A percentile compares a stretch with the other conserved stretches of the same genome.
Evolutionary conservation across 1,140 invertebrate species (phyloP).

Genomic region (Hesperophylax magnus): DNA sequence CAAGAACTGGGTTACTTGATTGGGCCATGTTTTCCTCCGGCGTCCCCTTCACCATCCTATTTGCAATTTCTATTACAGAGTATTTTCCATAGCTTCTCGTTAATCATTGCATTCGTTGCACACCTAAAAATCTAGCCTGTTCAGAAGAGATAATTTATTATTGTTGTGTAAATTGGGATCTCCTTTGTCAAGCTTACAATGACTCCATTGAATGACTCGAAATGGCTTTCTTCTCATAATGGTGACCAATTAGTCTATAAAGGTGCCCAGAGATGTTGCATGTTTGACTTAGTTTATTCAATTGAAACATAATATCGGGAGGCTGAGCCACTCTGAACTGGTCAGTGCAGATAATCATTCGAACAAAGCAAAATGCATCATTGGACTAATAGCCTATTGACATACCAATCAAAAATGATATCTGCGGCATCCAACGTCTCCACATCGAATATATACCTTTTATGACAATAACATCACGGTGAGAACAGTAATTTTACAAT

Average conservation of each 20-base stretch:
- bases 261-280: conserved; percentile 12
- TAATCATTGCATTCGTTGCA: too few relatives aligned
- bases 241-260: neutral
- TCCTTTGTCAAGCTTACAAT: neutral
- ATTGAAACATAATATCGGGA: conserved; percentile 54
- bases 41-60: too few relatives aligned
- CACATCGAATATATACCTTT: too few relatives aligned
- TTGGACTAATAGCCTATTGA: conserved; percentile 36
- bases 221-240: neutral
- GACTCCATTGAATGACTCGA: neutral
- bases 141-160: too few relatives aligned
- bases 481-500: too few relatives aligned
- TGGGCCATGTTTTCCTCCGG: too few relatives aligned
- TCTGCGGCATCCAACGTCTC: too few relatives aligned
- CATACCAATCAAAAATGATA: neutral
- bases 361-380: conserved; percentile 43
- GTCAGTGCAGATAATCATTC: conserved; percentile 38
- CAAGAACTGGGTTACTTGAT: too few relatives aligned
- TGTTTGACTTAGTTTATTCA: conserved; percentile 39
- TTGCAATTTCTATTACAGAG: too few relatives aligned
- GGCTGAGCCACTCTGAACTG: conserved; percentile 7
- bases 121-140: too few relatives aligned
- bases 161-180: neutral
- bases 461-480: too few relatives aligned
- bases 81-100: too few relatives aligned